Conservation (phyloP, 2,888 invertebrate species). For the Baccha elongata region DNA sequence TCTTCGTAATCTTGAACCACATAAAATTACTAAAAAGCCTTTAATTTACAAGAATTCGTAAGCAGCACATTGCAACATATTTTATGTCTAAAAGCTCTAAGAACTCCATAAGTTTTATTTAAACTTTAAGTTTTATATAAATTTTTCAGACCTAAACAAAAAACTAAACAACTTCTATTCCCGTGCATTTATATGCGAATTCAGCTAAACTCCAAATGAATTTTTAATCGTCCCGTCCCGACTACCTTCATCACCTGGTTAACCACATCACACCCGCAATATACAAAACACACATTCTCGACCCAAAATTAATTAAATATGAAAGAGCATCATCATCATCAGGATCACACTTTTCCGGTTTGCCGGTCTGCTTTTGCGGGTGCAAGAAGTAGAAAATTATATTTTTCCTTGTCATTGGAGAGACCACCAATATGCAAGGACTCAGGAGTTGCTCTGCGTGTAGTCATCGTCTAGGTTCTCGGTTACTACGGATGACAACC, state of each 20-base stretch:
- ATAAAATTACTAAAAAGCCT: too few species aligned
- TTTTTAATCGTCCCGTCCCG: conserved; percentile 63
- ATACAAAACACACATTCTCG: conserved; percentile 69
- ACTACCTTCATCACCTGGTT: conserved; percentile 59
- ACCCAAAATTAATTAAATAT: conserved; percentile 73
- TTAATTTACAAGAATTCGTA: too few species aligned
- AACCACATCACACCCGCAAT: conserved; percentile 60
- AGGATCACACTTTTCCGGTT: conserved; percentile 71
- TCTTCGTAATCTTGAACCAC: too few species aligned
- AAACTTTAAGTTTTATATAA: too few species aligned
- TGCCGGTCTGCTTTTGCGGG: conserved; percentile 66
- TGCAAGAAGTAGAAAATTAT: conserved; percentile 64
- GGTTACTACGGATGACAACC: conserved; percentile 64
- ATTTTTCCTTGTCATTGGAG: conserved; percentile 65
- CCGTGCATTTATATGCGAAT: background rate
- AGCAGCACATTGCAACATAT: too few species aligned
- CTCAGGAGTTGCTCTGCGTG: conserved; percentile 14
- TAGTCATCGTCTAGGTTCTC: conserved; percentile 7
- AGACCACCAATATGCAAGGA: conserved; percentile 42
- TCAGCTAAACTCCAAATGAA: conserved; percentile 59
- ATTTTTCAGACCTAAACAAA: too few species aligned
- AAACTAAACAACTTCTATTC: background rate
- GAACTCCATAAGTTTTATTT: too few species aligned
- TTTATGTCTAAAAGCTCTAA: too few species aligned
- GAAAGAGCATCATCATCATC: conserved; percentile 72